Base-by-base conservation (phyloP, 2,888 invertebrate genomes). In the Pristionchus mayeri region DNA sequence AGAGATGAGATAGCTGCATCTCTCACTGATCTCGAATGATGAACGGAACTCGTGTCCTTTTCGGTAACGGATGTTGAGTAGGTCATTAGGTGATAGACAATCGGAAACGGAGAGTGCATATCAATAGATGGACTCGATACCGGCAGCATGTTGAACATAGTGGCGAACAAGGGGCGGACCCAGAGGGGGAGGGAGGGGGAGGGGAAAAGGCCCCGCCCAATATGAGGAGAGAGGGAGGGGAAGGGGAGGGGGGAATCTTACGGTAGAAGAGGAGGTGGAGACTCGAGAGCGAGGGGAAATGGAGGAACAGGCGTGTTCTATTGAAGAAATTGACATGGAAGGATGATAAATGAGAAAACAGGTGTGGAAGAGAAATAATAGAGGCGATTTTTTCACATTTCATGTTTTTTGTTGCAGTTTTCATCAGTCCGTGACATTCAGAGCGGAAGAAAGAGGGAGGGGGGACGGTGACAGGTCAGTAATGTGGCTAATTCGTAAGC, bases 271-370 rank as follows among this genome's bases (percentile, higher is more conserved):
- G 44, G 50, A 27, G 54, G 48, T n/a, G 34, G 50, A 80, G 80
- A 27, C 50, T 71, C 71, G 71, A 34, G 76, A 75, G 44, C 24
- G 44, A 34, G 75, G 27, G 48, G 40, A 48, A 48, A 75, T 48
- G 44, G 34, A 50, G 34, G 78, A 80, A 80, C 80, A 80, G 80
- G 54, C 80, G 54, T 80, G 80, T 57, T 80, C 34, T 80, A 76
- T 48, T 50, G 76, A 76, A 50, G 80, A 80, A 57, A 57, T 80
- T 54, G 80, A 80, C 40, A 57, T 37, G 80, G 80, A 57, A 57
- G 80, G 80, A 80, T 54, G 54, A 57, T 37, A 40, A 80, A 80
- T 37, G 44, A 37, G 57, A 80, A 52, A 76, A 76, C 71, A 71
- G 71, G 71, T 71, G 71, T 71, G 71, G 44, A 71, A 71, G 44